Evolutionary conservation across 2,888 invertebrate species (phyloP).

Genomic region (Leptopilina drosophilae): DNA sequence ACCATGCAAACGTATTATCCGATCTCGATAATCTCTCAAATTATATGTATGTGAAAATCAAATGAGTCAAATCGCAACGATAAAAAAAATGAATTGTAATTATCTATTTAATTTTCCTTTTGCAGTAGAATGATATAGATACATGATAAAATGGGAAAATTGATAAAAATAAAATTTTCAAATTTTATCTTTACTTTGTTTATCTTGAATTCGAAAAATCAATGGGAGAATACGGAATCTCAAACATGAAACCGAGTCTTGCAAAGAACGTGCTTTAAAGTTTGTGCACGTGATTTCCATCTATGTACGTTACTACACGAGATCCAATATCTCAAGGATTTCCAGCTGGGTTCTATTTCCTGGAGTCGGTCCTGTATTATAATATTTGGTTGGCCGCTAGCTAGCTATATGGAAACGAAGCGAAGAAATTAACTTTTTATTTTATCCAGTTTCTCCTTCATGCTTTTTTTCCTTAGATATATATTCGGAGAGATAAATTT

Average conservation of each 20-base stretch:
- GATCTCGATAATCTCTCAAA: constrained; percentile 5
- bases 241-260: constrained; percentile 27
- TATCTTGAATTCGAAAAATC: constrained; percentile 59
- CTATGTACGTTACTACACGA: constrained; percentile 40
- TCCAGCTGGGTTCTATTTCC: constrained; percentile 64
- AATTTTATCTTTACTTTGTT: constrained; percentile 42
- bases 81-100: not conserved
- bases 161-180: constrained; percentile 11
- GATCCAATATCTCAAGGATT: constrained; percentile 66
- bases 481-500: not conserved
- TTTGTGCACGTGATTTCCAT: constrained; percentile 41
- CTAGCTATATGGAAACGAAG: constrained; percentile 11
- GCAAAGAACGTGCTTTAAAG: constrained; percentile 44
- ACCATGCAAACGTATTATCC: not conserved
- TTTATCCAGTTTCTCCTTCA: not conserved
- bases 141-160: not conserved
- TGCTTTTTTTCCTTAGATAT: not conserved
- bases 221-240: constrained; percentile 37
- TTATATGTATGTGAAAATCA: not conserved
- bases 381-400: constrained; percentile 62
- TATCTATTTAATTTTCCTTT: too few relatives aligned
- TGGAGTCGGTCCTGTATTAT: constrained; percentile 63
- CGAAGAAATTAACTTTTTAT: constrained; percentile 39
- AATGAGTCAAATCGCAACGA: not conserved
- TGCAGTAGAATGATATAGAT: too few relatives aligned